phyloP scores from a whole-genome alignment of 2,888 invertebrate genomes.

The Monoplex corrugatus region DNA sequence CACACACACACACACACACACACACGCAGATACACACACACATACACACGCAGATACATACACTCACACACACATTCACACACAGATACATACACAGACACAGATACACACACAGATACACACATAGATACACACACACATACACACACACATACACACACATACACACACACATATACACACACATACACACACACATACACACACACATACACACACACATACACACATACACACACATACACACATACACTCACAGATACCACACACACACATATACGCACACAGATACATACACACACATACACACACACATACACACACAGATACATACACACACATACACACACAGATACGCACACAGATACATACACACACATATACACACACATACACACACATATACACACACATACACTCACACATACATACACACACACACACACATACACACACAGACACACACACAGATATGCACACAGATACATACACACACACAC shows the following conservation, averaged over 20 bases:
- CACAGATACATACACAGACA: too few relatives aligned
- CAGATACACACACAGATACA: neutral
- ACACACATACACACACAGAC: neutral
- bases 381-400: too few relatives aligned
- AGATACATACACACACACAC: too few relatives aligned
- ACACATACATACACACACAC: neutral
- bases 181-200: neutral
- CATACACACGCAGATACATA: too few relatives aligned
- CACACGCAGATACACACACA: too few relatives aligned
- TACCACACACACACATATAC: neutral
- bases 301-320: neutral
- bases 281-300: neutral
- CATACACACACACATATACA: neutral
- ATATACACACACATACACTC: neutral
- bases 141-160: neutral
- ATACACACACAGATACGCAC: neutral
- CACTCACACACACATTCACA: too few relatives aligned
- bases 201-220: neutral
- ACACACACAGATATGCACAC: neutral
- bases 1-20: too few relatives aligned
- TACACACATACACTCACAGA: too few relatives aligned
- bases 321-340: neutral
- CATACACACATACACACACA: neutral
- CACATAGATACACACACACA: neutral
- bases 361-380: neutral